Evolutionary conservation across 2,888 invertebrate species (phyloP), one percentile per base, ranked within the genome.

Genomic region (Oscheius myriophilus): DNA sequence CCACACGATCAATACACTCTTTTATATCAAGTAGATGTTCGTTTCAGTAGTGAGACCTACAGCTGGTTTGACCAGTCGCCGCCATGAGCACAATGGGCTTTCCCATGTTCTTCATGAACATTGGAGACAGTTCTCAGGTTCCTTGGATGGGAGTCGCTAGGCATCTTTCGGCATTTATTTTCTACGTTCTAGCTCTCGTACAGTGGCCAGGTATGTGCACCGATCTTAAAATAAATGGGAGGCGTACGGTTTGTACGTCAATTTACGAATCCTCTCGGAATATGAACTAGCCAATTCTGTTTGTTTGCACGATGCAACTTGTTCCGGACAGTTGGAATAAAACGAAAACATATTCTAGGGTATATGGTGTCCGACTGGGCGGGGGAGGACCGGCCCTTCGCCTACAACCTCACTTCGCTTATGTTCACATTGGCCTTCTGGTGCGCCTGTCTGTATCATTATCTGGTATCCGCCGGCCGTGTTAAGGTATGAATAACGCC

Each of bases 361-460:
- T 39, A 67, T 26, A 52, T 67, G 2, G 67, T 67, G 7, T 57
- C 59, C 6, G 67, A 67, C 7, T 67, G 67, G 67, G 67, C 67
- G 12, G 67, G 61, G 6, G 61, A 61, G 11, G 67, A 67, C 39
- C 46, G 61, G 18, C 57, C 57, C 11, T 67, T 61, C 46, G 67
- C 67, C 39, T 67, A 61, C 46, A 67, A 52, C 45, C 41, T 67
- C 12, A 45, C 67, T 9, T 52, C 52, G 21, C 61, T 67, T 2
- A 69, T 64, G 64, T 69, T 69, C 39, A 64, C 64, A 4, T 41
- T 69, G 25, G 45, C 57, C 45, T 63, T 69, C 43, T 69, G 69
- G 69, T 63, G 63, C 46, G 64, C 69, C 16, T 63, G 55, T 49
- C 51, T 69, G 14, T 69, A 18, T 55, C 69, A 69, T 21, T 69